phyloP scores from a whole-genome alignment of 2,113 vertebrate species.

The Phasianus colchicus region DNA sequence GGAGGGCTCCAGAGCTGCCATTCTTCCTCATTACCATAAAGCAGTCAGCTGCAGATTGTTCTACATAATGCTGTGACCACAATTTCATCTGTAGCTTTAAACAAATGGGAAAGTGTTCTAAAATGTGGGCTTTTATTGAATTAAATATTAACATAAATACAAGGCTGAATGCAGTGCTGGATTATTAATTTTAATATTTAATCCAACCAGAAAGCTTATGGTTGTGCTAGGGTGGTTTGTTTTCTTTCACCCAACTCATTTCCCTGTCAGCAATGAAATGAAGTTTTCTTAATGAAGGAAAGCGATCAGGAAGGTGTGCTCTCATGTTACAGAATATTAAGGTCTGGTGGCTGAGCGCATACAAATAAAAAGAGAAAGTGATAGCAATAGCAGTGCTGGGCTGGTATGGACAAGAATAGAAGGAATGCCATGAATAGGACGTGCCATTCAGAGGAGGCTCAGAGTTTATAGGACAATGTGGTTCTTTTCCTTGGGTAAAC shows the following conservation, averaged over 20 bases:
- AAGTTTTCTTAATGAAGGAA: slow-evolving; percentile 55
- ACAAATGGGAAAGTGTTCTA: slow-evolving; percentile 62
- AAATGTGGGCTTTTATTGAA: slow-evolving; percentile 70
- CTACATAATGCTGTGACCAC: slow-evolving; percentile 31
- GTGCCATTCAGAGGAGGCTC: not conserved
- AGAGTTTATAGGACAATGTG: not conserved
- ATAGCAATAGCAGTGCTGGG: not conserved
- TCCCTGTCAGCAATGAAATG: slow-evolving; percentile 29
- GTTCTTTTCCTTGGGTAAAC: not conserved
- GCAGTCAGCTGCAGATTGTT: not conserved
- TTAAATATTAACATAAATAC: slow-evolving; percentile 78
- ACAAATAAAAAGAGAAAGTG: slow-evolving; percentile 12
- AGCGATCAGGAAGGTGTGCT: slow-evolving; percentile 14
- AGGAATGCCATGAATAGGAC: not conserved
- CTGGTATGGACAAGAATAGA: not conserved
- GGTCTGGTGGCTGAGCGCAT: not conserved
- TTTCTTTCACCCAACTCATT: slow-evolving; percentile 50
- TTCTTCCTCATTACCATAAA: slow-evolving; percentile 28
- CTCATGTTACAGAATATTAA: not conserved
- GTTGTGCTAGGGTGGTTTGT: slow-evolving; percentile 52
- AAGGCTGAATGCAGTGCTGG: slow-evolving; percentile 42
- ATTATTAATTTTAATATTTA: slow-evolving; percentile 77
- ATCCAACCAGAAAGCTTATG: slow-evolving; percentile 48
- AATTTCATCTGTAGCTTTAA: slow-evolving; percentile 58
- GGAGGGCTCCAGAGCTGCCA: not conserved